phyloP scores from a whole-genome alignment of 1,140 invertebrate genomes.

The Drosophila simulans region DNA sequence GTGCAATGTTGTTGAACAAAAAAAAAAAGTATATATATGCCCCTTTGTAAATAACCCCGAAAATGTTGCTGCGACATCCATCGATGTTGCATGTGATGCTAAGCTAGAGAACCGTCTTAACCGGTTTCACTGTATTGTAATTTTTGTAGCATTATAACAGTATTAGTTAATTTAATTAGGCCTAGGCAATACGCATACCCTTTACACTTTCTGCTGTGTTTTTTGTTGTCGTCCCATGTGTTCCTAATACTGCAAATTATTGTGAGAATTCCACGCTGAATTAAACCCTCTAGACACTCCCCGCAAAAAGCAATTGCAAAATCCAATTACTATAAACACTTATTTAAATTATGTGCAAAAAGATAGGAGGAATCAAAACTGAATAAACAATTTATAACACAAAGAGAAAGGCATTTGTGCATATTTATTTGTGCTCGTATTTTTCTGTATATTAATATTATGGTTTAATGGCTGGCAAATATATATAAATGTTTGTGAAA shows the following conservation, averaged over 20 bases:
- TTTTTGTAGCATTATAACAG: slow-evolving; percentile 74
- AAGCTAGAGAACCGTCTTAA: slow-evolving; percentile 35
- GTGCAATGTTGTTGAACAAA: slow-evolving; percentile 66
- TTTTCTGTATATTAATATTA: neutral
- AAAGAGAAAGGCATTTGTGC: slow-evolving; percentile 33
- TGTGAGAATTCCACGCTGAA: slow-evolving; percentile 70
- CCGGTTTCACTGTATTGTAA: slow-evolving; percentile 50
- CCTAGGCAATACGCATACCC: slow-evolving; percentile 49
- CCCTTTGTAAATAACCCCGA: slow-evolving; percentile 49
- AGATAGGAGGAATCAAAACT: slow-evolving; percentile 34
- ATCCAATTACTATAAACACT: slow-evolving; percentile 53
- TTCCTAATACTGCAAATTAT: slow-evolving; percentile 72
- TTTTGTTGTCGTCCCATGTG: slow-evolving; percentile 60
- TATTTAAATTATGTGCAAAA: slow-evolving; percentile 82
- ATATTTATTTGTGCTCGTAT: slow-evolving; percentile 18
- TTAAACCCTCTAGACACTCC: slow-evolving; percentile 52
- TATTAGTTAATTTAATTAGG: slow-evolving; percentile 82
- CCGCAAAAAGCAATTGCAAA: slow-evolving; percentile 41
- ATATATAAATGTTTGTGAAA: slow-evolving; percentile 23
- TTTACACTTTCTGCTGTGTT: slow-evolving; percentile 18
- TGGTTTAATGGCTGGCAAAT: neutral
- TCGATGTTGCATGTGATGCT: slow-evolving; percentile 66
- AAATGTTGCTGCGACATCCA: slow-evolving; percentile 67
- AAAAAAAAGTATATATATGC: slow-evolving; percentile 17
- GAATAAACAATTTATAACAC: slow-evolving; percentile 81